Base-by-base conservation (phyloP, 1,140 invertebrate genomes). In the Varroa destructor region DNA sequence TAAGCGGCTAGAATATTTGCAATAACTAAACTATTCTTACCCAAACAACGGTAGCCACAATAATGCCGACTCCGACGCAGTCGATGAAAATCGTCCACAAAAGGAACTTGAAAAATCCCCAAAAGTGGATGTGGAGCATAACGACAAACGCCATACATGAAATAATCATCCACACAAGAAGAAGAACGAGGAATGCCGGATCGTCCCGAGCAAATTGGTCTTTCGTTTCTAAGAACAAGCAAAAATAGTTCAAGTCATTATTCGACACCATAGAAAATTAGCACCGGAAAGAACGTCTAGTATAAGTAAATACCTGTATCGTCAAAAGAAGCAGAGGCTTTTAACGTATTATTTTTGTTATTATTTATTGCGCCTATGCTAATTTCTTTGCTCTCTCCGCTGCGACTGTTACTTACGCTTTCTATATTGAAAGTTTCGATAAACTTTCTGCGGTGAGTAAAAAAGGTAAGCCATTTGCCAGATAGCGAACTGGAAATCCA, bases 381-480 rank as follows among this genome's bases (percentile, higher is more conserved):
- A 8, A 51, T 51, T 51, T 51, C 46, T 51, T 51, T 8, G 8
- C 46, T 64, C 56, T 43, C 71, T 72, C 14, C 57, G 4, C 55
- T 55, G 56, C 51, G 70, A 46, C 71, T 43, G 40, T 64, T 75
- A 86, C 85, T 84, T 85, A 95, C 93, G 89, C 87, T 99, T 99
- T 81, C 96, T 87, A 81, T 96, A 97, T 76, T 94, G 89, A 81
- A 97, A 98, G 83, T 97, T 97, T 80, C 92, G 87, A 78, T 97
- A 97, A 1, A 99, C 93, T 86, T 97, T 97, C 79, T 97, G 92
- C 42, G 96, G 96, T 0, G 92, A 84, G 72, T 89, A 84, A 81
- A 99, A 93, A 70, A 99, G 82, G 81, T 96, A 97, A 0, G 96
- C 81, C 91, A 98, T 97, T 85, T 99, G 96, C 95, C 95, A 99